Conservation (phyloP, 2,888 invertebrate species). For the Orthonevra nobilis region DNA sequence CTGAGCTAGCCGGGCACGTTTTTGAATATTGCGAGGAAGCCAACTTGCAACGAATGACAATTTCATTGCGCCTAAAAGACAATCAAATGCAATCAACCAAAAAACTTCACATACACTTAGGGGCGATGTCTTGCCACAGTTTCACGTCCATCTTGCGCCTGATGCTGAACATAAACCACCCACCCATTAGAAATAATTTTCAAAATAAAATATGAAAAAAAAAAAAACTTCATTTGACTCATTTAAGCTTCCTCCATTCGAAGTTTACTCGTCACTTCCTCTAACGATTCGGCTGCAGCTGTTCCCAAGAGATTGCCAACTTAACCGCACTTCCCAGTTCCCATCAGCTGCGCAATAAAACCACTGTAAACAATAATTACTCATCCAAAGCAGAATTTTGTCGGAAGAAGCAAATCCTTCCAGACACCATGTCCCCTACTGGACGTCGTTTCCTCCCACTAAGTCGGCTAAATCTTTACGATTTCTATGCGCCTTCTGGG, state of each 20-base stretch:
- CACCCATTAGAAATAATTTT: too few species aligned
- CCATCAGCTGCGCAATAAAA: neutral
- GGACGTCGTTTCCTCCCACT: neutral
- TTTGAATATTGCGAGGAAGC: too few species aligned
- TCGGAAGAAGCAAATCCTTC: slow-evolving; percentile 22
- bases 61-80: too few species aligned
- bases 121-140: too few species aligned
- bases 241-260: slow-evolving; percentile 12
- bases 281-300: slow-evolving; percentile 11
- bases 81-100: too few species aligned
- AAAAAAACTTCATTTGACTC: neutral
- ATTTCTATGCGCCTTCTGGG: slow-evolving; percentile 11
- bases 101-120: accelerated
- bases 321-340: neutral
- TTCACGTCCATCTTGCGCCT: too few species aligned
- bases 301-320: neutral
- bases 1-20: slow-evolving; percentile 68
- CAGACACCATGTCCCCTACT: slow-evolving; percentile 22
- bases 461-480: neutral
- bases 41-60: too few species aligned
- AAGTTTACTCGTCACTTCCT: slow-evolving; percentile 17
- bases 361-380: neutral
- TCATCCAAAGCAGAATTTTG: slow-evolving; percentile 17
- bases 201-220: neutral
- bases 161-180: too few species aligned